Base-by-base conservation (phyloP, 2,797 vertebrate genomes). In the Manis pentadactyla region DNA sequence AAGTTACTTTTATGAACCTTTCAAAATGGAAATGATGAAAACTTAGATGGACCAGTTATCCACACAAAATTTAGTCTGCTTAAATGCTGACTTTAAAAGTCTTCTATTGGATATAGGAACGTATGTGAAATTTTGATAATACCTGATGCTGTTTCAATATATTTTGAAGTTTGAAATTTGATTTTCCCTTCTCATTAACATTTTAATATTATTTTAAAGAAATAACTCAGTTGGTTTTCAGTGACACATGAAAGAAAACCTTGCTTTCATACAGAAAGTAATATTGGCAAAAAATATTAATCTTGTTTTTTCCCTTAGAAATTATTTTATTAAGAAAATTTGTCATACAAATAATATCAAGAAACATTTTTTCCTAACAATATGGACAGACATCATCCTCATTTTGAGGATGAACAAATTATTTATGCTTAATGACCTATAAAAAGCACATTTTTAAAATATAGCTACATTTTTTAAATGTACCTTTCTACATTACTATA, bases 131-230 rank as follows among this genome's bases (percentile, higher is more conserved):
- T 88, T 18, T 77, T 90, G 51, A 57, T 63, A 89, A 75, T 14
- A 85, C 15, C 9, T 93, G 15, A 74, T 75, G 5, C 0, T 57
- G 4, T 89, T 85, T 63, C 63, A 66, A 51, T 66, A 93, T 79
- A 53, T 90, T 83, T 87, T 95, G 79, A 94, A 97, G 89, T 74
- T 95, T 53, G 71, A 95, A 87, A 97, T 92, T 97, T 78, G 2
- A 87, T 95, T 90, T 98, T 97, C 42, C 74, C 92, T 97, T 64
- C 46, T 97, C 55, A 92, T 96, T 97, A 96, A 79, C 29, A 87
- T 94, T 97, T 98, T 97, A 96, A 96, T 95, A 74, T 61, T 94
- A 83, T 68, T 93, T 96, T 97, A 93, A 55, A 75, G 84, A 94
- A 97, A 96, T 94, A 85, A 91, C 96, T 96, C 95, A 97, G 46